A percentile compares a stretch with the other conserved stretches of the same genome.
These are phyloP conservation scores for Leptinotarsa defecta DNA, from an alignment of 1,140 invertebrate species.

Conservation along the genomic window DNA sequence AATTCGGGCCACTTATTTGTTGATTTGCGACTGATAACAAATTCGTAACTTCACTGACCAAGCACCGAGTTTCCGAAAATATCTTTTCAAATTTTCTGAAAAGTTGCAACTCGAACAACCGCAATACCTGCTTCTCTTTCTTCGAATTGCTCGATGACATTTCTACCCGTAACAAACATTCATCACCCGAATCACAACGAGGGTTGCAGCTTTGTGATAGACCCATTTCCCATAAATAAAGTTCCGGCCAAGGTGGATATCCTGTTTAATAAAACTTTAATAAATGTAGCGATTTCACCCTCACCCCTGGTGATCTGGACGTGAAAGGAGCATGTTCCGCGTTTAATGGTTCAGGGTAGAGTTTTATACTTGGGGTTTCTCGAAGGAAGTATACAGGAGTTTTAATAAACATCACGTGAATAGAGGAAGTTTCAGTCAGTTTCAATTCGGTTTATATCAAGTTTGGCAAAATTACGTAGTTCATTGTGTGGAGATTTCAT, in stretches of 20 bases:
- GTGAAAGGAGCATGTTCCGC: not conserved
- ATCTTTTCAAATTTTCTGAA: too few relatives aligned
- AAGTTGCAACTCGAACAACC: not conserved
- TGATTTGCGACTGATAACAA: too few relatives aligned
- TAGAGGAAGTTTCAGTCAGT: too few relatives aligned
- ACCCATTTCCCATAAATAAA: constrained; percentile 16
- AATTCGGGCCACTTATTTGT: too few relatives aligned
- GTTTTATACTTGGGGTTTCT: too few relatives aligned
- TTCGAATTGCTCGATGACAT: not conserved
- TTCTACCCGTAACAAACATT: not conserved
- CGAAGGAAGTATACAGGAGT: too few relatives aligned
- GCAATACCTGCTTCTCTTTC: not conserved
- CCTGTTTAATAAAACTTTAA: constrained; percentile 26
- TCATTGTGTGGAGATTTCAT: too few relatives aligned
- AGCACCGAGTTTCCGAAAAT: too few relatives aligned
- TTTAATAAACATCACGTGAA: too few relatives aligned
- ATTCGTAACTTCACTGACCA: too few relatives aligned
- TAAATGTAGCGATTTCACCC: constrained; percentile 18
- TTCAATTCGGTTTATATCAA: too few relatives aligned
- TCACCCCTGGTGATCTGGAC: constrained; percentile 1
- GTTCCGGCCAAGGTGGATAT: constrained; percentile 18
- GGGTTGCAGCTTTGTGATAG: not conserved
- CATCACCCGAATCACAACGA: constrained; percentile 2
- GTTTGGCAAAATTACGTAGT: too few relatives aligned
- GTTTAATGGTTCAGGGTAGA: not conserved